Evolutionary conservation across 1,140 invertebrate species (phyloP).

Genomic region (Glossosoma conforme): DNA sequence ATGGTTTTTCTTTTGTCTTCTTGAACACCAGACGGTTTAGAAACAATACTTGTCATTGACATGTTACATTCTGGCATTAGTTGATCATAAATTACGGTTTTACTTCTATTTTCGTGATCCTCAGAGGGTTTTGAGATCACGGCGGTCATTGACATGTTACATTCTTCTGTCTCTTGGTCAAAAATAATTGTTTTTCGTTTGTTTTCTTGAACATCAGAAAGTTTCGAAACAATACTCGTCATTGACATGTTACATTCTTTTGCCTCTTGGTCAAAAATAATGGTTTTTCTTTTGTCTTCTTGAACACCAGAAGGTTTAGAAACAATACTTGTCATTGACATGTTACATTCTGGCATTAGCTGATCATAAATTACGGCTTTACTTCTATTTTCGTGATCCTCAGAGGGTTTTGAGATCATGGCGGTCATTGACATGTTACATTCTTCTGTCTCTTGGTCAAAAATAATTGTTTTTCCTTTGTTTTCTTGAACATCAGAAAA

Average conservation of each 20-base stretch:
- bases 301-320: too few relatives aligned
- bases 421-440: constrained; percentile 12
- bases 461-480: constrained; percentile 8
- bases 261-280: constrained; percentile 15
- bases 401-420: neutral
- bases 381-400: neutral
- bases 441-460: neutral
- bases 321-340: constrained; percentile 2
- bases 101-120: constrained; percentile 7
- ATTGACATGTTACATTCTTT: constrained; percentile 12
- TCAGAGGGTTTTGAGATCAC: neutral
- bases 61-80: constrained; percentile 2
- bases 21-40: neutral
- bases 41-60: constrained; percentile 10
- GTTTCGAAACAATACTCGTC: constrained; percentile 1
- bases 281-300: constrained; percentile 10
- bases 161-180: constrained; percentile 1
- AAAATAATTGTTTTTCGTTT: constrained; percentile 16
- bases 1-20: constrained; percentile 7
- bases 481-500: neutral
- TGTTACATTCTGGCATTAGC: neutral
- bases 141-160: constrained; percentile 17
- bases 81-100: constrained; percentile 9
- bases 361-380: neutral
- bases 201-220: neutral